Evolutionary conservation across 2,888 invertebrate genomes (phyloP).

Genomic region (Poecilobothrus nobilitatus): DNA sequence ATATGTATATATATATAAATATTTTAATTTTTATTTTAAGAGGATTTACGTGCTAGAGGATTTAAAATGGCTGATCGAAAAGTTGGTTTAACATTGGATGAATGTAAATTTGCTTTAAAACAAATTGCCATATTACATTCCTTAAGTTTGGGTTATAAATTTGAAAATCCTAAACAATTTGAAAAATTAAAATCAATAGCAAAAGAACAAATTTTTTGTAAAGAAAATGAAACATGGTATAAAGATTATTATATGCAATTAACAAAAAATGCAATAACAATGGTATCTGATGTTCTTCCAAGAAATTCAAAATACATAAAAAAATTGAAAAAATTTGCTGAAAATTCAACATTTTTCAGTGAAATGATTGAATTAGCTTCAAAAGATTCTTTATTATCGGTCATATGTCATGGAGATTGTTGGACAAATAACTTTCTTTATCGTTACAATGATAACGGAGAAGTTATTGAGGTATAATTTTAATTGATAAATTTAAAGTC

Average conservation of each 20-base stretch:
- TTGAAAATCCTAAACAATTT: slow-evolving; percentile 50
- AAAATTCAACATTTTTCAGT: slow-evolving; percentile 56
- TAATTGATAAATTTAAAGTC: background rate
- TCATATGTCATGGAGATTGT: slow-evolving; percentile 66
- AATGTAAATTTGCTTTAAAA: slow-evolving; percentile 52
- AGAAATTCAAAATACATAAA: slow-evolving; percentile 47
- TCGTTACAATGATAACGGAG: slow-evolving; percentile 47
- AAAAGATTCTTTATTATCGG: slow-evolving; percentile 55
- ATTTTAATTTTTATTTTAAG: slow-evolving; percentile 36
- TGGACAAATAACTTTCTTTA: slow-evolving; percentile 69
- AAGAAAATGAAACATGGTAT: slow-evolving; percentile 60
- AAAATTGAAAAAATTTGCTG: slow-evolving; percentile 54
- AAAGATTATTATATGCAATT: slow-evolving; percentile 58
- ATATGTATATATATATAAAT: too few relatives aligned
- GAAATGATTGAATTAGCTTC: slow-evolving; percentile 58
- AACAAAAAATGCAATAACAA: slow-evolving; percentile 54
- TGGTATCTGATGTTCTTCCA: slow-evolving; percentile 46
- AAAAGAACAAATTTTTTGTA: slow-evolving; percentile 53
- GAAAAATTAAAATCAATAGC: slow-evolving; percentile 43
- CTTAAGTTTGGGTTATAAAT: slow-evolving; percentile 55
- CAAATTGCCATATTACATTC: slow-evolving; percentile 58
- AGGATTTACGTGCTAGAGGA: slow-evolving; percentile 53
- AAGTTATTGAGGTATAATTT: slow-evolving; percentile 48
- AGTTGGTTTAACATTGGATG: slow-evolving; percentile 52
- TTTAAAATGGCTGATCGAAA: slow-evolving; percentile 58